These are phyloP conservation scores for Mycalesis mineus DNA, from an alignment of 2,888 invertebrate species.

Conservation along the genomic window DNA sequence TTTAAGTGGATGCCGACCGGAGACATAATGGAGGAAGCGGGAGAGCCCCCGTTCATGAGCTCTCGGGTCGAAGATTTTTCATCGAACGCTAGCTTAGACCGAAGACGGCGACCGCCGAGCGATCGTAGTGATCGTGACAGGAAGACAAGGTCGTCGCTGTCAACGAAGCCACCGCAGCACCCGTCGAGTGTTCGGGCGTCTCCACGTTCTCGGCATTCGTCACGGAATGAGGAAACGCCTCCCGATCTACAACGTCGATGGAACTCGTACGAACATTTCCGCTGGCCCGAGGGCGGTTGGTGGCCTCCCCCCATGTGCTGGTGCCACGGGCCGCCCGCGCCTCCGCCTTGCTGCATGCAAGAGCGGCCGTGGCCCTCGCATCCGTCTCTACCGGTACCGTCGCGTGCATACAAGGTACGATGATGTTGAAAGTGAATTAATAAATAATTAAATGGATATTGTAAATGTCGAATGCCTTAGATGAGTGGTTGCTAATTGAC, in stretches of 20 bases:
- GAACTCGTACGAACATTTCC: constrained; percentile 80
- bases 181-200: constrained; percentile 63
- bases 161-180: constrained; percentile 72
- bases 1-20: constrained; percentile 81
- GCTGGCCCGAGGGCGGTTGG: constrained; percentile 77
- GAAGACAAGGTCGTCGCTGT: constrained; percentile 80
- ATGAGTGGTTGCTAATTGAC: background rate
- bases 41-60: constrained; percentile 47
- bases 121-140: constrained; percentile 81
- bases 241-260: constrained; percentile 68
- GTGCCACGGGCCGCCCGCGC: constrained; percentile 68
- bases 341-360: constrained; percentile 70
- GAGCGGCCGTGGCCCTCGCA: constrained; percentile 72
- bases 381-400: constrained; percentile 60
- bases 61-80: constrained; percentile 53
- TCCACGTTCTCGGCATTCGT: constrained; percentile 55
- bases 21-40: constrained; percentile 54
- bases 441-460: background rate
- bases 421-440: constrained; percentile 1
- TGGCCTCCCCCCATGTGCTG: constrained; percentile 67
- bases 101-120: constrained; percentile 69
- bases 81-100: constrained; percentile 74
- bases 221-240: constrained; percentile 60
- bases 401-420: constrained; percentile 67
- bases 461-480: constrained; percentile 9